phyloP scores from a whole-genome alignment of 2,888 invertebrate species.

The Hemithea aestivaria region DNA sequence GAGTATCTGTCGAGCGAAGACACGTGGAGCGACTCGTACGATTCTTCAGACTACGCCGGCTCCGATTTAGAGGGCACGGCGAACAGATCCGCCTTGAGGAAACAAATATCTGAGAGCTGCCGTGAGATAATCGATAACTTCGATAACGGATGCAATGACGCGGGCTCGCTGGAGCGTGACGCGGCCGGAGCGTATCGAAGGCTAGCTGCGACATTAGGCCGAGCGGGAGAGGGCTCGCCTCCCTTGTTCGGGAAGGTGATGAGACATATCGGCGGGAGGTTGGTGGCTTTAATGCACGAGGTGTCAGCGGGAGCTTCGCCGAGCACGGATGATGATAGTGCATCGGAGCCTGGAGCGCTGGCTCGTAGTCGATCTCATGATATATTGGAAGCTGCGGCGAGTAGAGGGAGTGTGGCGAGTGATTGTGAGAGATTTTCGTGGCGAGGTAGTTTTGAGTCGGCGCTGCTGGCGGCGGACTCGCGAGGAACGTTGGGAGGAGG shows the following conservation, averaged over 20 bases:
- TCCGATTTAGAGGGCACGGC: slow-evolving; percentile 88
- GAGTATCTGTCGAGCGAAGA: slow-evolving; percentile 95
- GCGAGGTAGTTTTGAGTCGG: slow-evolving; percentile 96
- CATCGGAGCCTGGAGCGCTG: slow-evolving; percentile 83
- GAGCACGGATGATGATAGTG: slow-evolving; percentile 86
- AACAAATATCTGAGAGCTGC: slow-evolving; percentile 93
- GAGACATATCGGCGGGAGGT: slow-evolving; percentile 92
- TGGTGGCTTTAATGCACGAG: slow-evolving; percentile 95
- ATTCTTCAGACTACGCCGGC: slow-evolving; percentile 94
- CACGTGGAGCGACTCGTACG: slow-evolving; percentile 96
- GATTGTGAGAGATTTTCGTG: slow-evolving; percentile 94
- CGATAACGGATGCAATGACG: slow-evolving; percentile 83
- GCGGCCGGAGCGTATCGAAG: slow-evolving; percentile 93
- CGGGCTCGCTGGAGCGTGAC: slow-evolving; percentile 82
- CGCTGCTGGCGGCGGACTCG: slow-evolving; percentile 91
- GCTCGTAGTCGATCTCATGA: slow-evolving; percentile 92
- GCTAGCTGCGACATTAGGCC: slow-evolving; percentile 89
- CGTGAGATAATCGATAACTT: slow-evolving; percentile 93
- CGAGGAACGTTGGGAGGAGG: slow-evolving; percentile 87
- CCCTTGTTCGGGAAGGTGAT: slow-evolving; percentile 94
- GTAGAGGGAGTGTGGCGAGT: slow-evolving; percentile 85
- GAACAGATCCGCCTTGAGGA: slow-evolving; percentile 85
- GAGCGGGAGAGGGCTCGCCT: slow-evolving; percentile 85
- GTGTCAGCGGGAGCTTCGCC: slow-evolving; percentile 89
- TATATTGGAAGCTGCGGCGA: slow-evolving; percentile 81